Evolutionary conservation across 1,140 invertebrate species (phyloP).

Genomic region (Nephotettix cincticeps): DNA sequence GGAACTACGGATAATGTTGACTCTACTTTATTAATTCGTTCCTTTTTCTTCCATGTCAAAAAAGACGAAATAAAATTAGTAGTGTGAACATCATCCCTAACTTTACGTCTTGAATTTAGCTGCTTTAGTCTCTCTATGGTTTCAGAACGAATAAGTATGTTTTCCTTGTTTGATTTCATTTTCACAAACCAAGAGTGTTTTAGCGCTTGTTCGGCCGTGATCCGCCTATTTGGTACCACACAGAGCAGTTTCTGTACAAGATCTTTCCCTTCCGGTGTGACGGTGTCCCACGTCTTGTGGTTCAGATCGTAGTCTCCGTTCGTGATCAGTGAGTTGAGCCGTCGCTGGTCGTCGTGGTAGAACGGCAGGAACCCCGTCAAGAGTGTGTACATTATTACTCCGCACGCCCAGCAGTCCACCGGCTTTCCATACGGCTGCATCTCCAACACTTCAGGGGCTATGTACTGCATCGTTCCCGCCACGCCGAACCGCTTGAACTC

Average conservation of each 20-base stretch:
- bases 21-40: no score
- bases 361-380: not conserved
- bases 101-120: not conserved
- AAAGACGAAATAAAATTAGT: no score
- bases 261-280: not conserved
- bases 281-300: not conserved
- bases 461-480: not conserved
- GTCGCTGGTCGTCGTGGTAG: not conserved
- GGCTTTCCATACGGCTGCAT: not conserved
- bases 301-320: not conserved
- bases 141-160: not conserved
- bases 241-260: not conserved
- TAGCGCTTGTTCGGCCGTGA: not conserved
- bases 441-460: conserved; percentile 4
- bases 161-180: not conserved
- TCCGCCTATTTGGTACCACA: not conserved
- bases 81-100: not conserved
- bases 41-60: no score
- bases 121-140: not conserved
- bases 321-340: not conserved
- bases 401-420: not conserved
- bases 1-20: no score
- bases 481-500: not conserved
- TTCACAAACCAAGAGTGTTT: not conserved
- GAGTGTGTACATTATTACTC: not conserved